Conservation (phyloP, 2,797 vertebrate species). For the Melanotaenia nigrans region DNA sequence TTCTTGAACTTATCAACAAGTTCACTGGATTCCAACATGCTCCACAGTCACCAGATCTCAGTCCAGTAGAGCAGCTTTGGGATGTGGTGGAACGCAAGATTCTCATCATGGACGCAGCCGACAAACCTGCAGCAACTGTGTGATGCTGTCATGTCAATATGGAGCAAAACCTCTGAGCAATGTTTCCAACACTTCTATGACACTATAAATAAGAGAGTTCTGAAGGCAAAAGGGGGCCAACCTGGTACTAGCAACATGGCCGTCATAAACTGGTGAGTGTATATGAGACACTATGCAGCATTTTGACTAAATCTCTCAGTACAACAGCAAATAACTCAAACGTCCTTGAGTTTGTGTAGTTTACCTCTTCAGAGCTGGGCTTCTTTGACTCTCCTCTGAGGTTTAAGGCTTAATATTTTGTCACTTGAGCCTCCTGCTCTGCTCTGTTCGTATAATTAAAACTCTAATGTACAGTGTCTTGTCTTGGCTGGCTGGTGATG, state of each 20-base stretch:
- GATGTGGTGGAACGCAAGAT: no score
- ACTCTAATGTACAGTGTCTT: constrained; percentile 41
- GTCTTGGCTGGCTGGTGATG: constrained; percentile 41
- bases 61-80: no score
- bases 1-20: neutral
- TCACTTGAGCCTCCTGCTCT: constrained; percentile 28
- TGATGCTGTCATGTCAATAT: no score
- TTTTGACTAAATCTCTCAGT: neutral
- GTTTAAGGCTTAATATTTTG: constrained; percentile 22
- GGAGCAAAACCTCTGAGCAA: no score
- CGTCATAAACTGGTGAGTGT: neutral
- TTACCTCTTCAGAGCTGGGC: neutral
- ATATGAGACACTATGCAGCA: neutral
- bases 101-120: no score
- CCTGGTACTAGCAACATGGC: no score
- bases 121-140: no score
- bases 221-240: no score
- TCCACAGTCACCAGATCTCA: neutral
- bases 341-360: neutral
- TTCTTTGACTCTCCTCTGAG: constrained; percentile 14
- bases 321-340: neutral
- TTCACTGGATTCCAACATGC: neutral
- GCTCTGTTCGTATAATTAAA: constrained; percentile 63
- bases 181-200: no score
- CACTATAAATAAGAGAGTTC: no score